Evolutionary conservation across 2,888 invertebrate genomes (phyloP).

Genomic region (Drosophila peninsularis): DNA sequence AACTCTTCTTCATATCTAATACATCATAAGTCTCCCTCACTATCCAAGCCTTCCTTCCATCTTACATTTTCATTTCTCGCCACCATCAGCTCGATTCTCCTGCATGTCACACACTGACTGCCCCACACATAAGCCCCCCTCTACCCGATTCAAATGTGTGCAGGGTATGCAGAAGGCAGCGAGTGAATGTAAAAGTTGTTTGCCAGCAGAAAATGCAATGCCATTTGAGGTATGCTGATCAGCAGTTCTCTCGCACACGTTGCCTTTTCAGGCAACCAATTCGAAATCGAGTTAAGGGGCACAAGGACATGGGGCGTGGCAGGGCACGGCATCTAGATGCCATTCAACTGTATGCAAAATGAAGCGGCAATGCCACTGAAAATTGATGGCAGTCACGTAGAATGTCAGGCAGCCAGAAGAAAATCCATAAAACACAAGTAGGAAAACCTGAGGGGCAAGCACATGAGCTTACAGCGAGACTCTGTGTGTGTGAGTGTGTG

Average conservation of each 20-base stretch:
- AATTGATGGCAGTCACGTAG: conserved; percentile 81
- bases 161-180: conserved; percentile 18
- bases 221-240: conserved; percentile 71
- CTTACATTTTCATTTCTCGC: neutral
- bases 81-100: neutral
- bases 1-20: neutral
- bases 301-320: conserved; percentile 42
- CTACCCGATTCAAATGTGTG: neutral
- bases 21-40: neutral
- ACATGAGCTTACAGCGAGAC: conserved; percentile 36
- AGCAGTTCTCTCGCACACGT: conserved; percentile 67
- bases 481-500: neutral
- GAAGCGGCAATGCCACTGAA: conserved; percentile 78
- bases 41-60: neutral
- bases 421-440: conserved; percentile 70
- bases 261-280: conserved; percentile 73
- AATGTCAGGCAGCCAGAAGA: conserved; percentile 60
- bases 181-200: conserved; percentile 51
- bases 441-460: conserved; percentile 51
- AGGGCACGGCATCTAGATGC: conserved; percentile 7
- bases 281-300: conserved; percentile 76
- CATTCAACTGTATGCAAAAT: conserved; percentile 79
- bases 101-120: neutral
- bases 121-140: neutral
- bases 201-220: conserved; percentile 51